phyloP scores from a whole-genome alignment of 1,140 invertebrate species.

The Marisa cornuarietis region DNA sequence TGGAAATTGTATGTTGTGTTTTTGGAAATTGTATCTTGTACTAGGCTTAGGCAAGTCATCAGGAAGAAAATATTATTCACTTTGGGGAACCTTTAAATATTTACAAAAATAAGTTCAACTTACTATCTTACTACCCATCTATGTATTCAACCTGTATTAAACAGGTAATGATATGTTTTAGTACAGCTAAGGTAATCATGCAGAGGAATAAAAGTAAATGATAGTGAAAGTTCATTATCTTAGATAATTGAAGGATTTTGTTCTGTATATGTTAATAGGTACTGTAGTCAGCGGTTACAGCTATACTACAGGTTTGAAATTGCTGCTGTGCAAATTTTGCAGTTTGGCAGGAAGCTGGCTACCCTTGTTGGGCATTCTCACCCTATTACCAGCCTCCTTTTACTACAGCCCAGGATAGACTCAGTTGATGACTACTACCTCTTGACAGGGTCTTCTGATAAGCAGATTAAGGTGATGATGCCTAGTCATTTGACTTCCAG shows the following conservation, averaged over 20 bases:
- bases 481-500: too few species aligned
- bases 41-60: too few species aligned
- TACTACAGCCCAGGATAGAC: conserved; percentile 32
- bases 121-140: too few species aligned
- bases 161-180: background rate
- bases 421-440: conserved; percentile 36
- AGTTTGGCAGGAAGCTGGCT: conserved; percentile 44
- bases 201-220: background rate
- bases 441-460: conserved; percentile 53
- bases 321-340: conserved; percentile 19
- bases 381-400: conserved; percentile 50
- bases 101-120: conserved; percentile 11
- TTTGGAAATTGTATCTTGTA: background rate
- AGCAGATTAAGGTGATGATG: conserved; percentile 45
- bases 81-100: background rate
- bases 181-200: background rate
- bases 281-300: background rate
- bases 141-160: background rate
- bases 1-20: conserved; percentile 10
- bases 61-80: too few species aligned
- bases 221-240: background rate
- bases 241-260: too few species aligned
- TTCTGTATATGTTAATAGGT: background rate
- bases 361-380: conserved; percentile 45
- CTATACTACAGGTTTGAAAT: background rate